Percentiles rank a stretch among this genome's conserved stretches.
phyloP scores from a whole-genome alignment of 2,888 invertebrate genomes.

The Desoria tigrina region DNA sequence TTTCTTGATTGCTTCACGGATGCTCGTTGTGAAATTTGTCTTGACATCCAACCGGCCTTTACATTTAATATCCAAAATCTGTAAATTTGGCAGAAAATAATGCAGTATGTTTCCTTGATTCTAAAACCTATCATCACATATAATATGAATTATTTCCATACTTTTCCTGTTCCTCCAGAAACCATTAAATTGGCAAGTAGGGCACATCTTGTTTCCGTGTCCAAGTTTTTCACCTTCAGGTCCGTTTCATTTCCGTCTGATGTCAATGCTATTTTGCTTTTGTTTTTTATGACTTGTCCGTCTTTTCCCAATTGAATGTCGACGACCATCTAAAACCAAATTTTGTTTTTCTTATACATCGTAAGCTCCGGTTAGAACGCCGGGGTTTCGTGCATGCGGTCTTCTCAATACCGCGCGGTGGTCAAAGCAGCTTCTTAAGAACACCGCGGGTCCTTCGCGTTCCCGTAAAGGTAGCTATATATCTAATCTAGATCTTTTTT shows the following conservation, averaged over 20 bases:
- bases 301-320: slow-evolving; percentile 66
- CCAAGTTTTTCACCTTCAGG: slow-evolving; percentile 32
- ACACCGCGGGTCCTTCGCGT: too few relatives aligned
- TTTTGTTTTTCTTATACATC: too few relatives aligned
- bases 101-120: too few relatives aligned
- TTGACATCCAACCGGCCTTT: slow-evolving; percentile 71
- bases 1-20: slow-evolving; percentile 67
- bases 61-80: slow-evolving; percentile 73
- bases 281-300: slow-evolving; percentile 58
- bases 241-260: slow-evolving; percentile 42
- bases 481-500: too few relatives aligned
- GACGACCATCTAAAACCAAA: slow-evolving; percentile 75
- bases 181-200: slow-evolving; percentile 44
- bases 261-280: slow-evolving; percentile 41
- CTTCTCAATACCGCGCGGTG: too few relatives aligned
- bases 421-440: too few relatives aligned
- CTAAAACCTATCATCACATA: too few relatives aligned
- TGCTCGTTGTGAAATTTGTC: slow-evolving; percentile 74
- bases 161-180: slow-evolving; percentile 39
- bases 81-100: neutral
- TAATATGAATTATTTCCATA: too few relatives aligned
- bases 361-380: too few relatives aligned
- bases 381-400: slow-evolving; percentile 55
- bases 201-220: slow-evolving; percentile 38
- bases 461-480: too few relatives aligned